Evolutionary conservation across 2,888 invertebrate species (phyloP), one percentile per base, ranked within the genome.

Genomic region (Sarcophaga variegata): DNA sequence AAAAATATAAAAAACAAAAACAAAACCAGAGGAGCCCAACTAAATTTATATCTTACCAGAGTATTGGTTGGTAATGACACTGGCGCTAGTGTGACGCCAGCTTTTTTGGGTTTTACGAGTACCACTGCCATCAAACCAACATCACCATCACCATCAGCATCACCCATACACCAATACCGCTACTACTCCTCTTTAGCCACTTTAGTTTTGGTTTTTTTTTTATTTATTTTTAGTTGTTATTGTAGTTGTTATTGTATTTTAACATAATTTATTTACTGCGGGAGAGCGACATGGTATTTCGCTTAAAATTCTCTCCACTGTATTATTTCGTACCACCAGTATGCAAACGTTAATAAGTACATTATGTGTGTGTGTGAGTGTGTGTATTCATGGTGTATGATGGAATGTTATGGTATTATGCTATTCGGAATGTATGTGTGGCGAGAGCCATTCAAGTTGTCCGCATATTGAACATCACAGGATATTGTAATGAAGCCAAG

Each of bases 1-100:
- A 12, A 76, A 22, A 22, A 22, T 22, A 22, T 22, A 22, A 22
- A 20, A 54, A 11, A 54, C 2, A 76, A 12, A 69, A 60, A 74
- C 25, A 59, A 25, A 78, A 20, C 71, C 17, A 67, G 49, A 70
- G 70, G 74, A 45, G 70, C 67, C 25, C 63, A 72, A 72, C 47
- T 25, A 74, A 80, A 76, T 78, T 67, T 54, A 54, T 54, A 14
- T 54, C 45, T 63, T 76, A 2, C 45, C 66, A 45, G 59, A 71
- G 81, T 78, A 77, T 80, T 78, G 37, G 37, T 37, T 37, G 63
- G 49, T 74, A 81, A 76, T 76, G 78, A 75, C 75, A 81, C 78
- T 77, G 86, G 83, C 84, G 86, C 81, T 87, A n/a, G 27, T 20
- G 66, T 83, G 85, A 88, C 85, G 87, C 80, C 83, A 75, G 37